Conservation (phyloP, 1,140 invertebrate genomes). For the Saccostrea glomerata region DNA sequence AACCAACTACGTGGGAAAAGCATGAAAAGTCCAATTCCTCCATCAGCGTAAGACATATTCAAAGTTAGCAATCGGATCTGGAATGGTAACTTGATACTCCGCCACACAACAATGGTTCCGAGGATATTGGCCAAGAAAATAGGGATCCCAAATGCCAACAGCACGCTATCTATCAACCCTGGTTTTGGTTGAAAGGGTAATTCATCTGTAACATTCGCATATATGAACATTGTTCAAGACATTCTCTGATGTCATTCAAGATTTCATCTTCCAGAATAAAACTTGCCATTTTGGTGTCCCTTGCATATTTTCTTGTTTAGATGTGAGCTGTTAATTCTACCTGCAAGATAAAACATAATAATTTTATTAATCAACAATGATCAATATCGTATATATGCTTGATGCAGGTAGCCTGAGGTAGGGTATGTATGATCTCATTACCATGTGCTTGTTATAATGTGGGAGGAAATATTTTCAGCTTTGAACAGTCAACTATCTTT, state of each 20-base stretch:
- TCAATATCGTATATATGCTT: too few relatives aligned
- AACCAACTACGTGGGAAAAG: conserved; percentile 2
- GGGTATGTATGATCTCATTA: too few relatives aligned
- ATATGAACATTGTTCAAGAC: neutral
- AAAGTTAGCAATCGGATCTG: conserved; percentile 20
- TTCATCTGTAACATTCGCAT: neutral
- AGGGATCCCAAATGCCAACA: neutral
- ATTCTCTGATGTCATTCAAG: neutral
- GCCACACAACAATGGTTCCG: neutral
- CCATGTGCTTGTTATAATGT: too few relatives aligned
- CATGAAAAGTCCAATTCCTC: conserved; percentile 22
- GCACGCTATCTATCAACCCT: neutral
- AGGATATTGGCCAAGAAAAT: neutral
- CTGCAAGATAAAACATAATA: too few relatives aligned
- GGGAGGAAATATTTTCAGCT: too few relatives aligned
- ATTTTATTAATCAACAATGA: too few relatives aligned
- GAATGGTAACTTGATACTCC: conserved; percentile 17
- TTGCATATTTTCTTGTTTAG: too few relatives aligned
- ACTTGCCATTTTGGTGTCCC: too few relatives aligned
- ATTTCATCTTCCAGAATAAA: neutral
- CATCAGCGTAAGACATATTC: conserved; percentile 2
- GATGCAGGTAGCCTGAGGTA: too few relatives aligned
- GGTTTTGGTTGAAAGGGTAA: neutral
- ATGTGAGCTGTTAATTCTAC: too few relatives aligned
- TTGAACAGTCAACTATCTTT: too few relatives aligned